phyloP scores from a whole-genome alignment of 1,140 invertebrate species.

The Bombus picipes region DNA sequence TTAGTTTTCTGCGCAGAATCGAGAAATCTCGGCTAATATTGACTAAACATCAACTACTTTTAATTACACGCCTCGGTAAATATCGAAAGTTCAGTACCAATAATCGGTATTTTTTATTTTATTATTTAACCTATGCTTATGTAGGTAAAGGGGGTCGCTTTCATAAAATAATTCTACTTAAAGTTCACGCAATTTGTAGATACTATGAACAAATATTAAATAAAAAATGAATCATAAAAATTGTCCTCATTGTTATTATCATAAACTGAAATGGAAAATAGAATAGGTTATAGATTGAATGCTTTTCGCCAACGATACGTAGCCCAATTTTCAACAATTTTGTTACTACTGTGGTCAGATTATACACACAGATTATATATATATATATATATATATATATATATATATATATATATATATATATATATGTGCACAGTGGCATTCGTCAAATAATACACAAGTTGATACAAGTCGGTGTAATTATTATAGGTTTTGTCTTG shows the following conservation, averaged over 20 bases:
- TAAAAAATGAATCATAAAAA: too few relatives aligned
- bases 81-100: neutral
- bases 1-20: neutral
- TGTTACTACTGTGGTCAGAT: neutral
- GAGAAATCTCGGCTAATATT: neutral
- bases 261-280: too few relatives aligned
- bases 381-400: neutral
- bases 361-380: neutral
- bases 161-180: too few relatives aligned
- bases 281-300: neutral
- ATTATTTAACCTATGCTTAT: neutral
- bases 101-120: neutral
- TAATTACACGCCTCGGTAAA: neutral
- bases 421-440: neutral
- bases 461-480: neutral
- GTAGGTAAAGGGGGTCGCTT: too few relatives aligned
- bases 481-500: constrained; percentile 35
- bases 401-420: neutral
- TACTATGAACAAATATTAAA: too few relatives aligned
- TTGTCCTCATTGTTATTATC: too few relatives aligned
- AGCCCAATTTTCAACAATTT: neutral
- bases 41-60: neutral
- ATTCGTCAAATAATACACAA: constrained; percentile 32
- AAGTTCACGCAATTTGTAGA: too few relatives aligned
- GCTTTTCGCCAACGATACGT: neutral